A percentile compares a stretch with the other conserved stretches of the same genome.
Conservation (phyloP, 1,140 invertebrate genomes). For the Planococcus citri region DNA sequence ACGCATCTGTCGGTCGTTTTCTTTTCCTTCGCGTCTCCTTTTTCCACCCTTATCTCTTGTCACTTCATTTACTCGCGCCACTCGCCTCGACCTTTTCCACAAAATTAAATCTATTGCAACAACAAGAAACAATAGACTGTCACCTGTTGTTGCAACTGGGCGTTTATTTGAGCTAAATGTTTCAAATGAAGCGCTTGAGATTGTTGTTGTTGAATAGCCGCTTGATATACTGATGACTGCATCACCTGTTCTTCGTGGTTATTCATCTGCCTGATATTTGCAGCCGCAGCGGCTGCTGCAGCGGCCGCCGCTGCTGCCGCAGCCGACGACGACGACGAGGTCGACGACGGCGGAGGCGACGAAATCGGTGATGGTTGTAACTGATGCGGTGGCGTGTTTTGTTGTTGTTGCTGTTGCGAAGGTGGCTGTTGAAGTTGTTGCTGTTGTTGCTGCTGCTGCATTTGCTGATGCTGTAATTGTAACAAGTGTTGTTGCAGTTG, state of each 20-base stretch:
- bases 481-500: not conserved
- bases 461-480: conserved; percentile 27
- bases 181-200: conserved; percentile 25
- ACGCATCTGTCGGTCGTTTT: not conserved
- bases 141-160: conserved; percentile 24
- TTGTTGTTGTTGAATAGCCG: conserved; percentile 25
- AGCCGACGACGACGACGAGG: conserved; percentile 34
- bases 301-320: conserved; percentile 11
- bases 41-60: no score
- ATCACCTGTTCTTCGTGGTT: conserved; percentile 21
- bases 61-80: not conserved
- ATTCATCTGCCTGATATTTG: conserved; percentile 10
- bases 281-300: not conserved
- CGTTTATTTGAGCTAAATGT: conserved; percentile 27
- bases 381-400: conserved; percentile 28
- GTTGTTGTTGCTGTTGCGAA: conserved; percentile 25
- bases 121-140: conserved; percentile 5
- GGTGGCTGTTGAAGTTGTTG: not conserved
- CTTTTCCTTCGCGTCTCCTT: not conserved
- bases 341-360: conserved; percentile 36
- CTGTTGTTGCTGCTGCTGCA: conserved; percentile 33
- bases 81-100: not conserved
- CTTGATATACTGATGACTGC: conserved; percentile 21
- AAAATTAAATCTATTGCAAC: conserved; percentile 17
- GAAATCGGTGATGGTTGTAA: conserved; percentile 31